These are phyloP conservation scores for Dorcus parallelipipedus DNA, from an alignment of 2,888 invertebrate genomes.

Conservation along the genomic window DNA sequence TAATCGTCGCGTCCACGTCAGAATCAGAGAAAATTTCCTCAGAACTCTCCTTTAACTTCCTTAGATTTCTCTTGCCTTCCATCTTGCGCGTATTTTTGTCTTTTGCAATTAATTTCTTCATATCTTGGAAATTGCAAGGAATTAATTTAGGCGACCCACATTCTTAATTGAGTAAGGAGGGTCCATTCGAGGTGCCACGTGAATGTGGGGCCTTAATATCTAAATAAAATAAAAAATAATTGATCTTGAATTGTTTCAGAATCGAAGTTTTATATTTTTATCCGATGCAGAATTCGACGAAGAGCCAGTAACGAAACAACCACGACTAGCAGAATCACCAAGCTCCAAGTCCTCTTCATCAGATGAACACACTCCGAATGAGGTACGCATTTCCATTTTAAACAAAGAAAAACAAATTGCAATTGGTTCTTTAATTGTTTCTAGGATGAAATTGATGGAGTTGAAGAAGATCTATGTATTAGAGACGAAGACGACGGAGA, in stretches of 20 bases:
- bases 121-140: too few species aligned
- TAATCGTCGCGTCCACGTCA: too few species aligned
- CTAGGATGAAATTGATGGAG: conserved; percentile 19
- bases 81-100: too few species aligned
- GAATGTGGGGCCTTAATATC: too few species aligned
- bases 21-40: too few species aligned
- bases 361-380: conserved; percentile 2
- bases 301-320: conserved; percentile 72
- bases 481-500: background rate
- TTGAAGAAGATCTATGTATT: conserved; percentile 8
- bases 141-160: too few species aligned
- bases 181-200: too few species aligned
- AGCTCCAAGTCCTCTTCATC: conserved; percentile 2
- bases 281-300: conserved; percentile 69
- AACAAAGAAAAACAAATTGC: background rate
- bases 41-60: too few species aligned
- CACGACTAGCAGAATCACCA: conserved; percentile 53
- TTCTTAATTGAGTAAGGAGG: too few species aligned
- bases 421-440: background rate
- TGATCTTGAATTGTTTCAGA: background rate
- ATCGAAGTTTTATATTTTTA: conserved; percentile 18
- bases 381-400: background rate
- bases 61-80: too few species aligned
- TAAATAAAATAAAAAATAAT: too few species aligned
- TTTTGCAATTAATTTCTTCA: too few species aligned